Conservation (phyloP, 2,888 invertebrate species). For the Pterobdella sp. region DNA sequence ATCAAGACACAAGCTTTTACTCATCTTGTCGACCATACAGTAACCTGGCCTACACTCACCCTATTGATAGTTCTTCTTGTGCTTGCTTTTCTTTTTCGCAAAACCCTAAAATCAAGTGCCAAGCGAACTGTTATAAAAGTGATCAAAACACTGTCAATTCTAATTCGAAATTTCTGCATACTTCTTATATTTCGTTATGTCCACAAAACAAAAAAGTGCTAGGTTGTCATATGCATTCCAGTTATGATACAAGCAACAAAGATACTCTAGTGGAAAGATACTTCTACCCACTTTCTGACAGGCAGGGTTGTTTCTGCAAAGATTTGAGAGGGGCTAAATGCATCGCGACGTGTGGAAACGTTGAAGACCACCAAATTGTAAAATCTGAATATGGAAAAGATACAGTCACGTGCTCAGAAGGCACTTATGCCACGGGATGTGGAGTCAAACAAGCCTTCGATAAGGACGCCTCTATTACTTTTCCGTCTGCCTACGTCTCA, state of each 20-base stretch:
- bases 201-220: neutral
- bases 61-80: neutral
- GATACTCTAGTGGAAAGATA: neutral
- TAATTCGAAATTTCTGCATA: neutral
- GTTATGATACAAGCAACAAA: neutral
- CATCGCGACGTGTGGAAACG: neutral
- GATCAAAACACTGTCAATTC: neutral
- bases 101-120: neutral
- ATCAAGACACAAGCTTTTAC: neutral
- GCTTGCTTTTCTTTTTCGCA: neutral
- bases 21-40: neutral
- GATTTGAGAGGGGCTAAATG: neutral
- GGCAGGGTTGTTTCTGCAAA: neutral
- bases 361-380: neutral
- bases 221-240: neutral
- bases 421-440: neutral
- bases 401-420: neutral
- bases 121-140: neutral
- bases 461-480: neutral
- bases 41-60: constrained; percentile 5
- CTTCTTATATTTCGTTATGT: neutral
- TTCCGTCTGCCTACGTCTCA: neutral
- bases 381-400: neutral
- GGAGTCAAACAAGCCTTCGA: too few relatives aligned
- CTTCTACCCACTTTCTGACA: neutral